Conservation (phyloP, 2,888 invertebrate species). For the Salticus scenicus region DNA sequence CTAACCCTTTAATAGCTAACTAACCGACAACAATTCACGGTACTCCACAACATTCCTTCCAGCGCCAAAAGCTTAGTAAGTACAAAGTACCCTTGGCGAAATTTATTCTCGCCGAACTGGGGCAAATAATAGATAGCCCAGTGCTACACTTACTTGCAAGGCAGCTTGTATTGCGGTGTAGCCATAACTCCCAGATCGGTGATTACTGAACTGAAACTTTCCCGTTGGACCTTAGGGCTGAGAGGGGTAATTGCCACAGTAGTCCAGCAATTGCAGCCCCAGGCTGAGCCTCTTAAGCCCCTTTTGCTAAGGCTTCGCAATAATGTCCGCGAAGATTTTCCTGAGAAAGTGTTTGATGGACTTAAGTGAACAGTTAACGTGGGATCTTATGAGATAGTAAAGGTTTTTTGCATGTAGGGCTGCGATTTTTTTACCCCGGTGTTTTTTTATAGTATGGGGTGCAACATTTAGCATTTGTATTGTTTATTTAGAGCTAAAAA, state of each 20-base stretch:
- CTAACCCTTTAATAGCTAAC: conserved; percentile 57
- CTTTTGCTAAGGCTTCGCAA: conserved; percentile 36
- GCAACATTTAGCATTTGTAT: too few relatives aligned
- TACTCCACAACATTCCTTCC: conserved; percentile 39
- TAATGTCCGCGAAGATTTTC: conserved; percentile 37
- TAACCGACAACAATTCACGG: conserved; percentile 40
- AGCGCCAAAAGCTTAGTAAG: conserved; percentile 33
- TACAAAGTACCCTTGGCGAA: conserved; percentile 53
- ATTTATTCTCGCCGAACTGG: conserved; percentile 39
- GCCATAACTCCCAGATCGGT: conserved; percentile 64
- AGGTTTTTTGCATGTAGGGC: conserved; percentile 1
- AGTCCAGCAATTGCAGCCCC: conserved; percentile 58
- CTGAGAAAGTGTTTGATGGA: conserved; percentile 12
- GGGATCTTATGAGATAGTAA: conserved; percentile 1
- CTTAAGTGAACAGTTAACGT: conserved; percentile 37
- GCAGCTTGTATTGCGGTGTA: conserved; percentile 30
- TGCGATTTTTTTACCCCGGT: not conserved
- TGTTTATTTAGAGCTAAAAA: too few relatives aligned
- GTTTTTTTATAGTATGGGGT: too few relatives aligned
- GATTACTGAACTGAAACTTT: conserved; percentile 58
- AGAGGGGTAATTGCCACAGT: conserved; percentile 66
- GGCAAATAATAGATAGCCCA: conserved; percentile 56
- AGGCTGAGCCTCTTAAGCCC: conserved; percentile 47
- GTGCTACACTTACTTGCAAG: conserved; percentile 25
- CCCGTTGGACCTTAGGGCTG: conserved; percentile 50